Evolutionary conservation across 1,140 invertebrate species (phyloP), one percentile per base, ranked within the genome.

Genomic region (Whitmania pigra): DNA sequence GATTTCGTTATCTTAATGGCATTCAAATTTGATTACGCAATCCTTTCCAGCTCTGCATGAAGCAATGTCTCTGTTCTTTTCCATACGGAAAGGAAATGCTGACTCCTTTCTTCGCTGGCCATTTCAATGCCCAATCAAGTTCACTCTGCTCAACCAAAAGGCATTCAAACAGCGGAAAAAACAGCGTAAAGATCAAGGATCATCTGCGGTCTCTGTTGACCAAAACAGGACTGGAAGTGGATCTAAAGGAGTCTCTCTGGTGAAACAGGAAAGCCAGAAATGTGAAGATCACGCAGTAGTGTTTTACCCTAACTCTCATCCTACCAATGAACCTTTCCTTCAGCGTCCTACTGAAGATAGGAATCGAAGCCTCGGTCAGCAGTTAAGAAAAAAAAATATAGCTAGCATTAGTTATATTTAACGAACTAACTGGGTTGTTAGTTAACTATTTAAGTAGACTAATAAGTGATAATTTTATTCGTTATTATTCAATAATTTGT

Each of bases 31-130:
- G 9, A 17, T n/a, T n/a, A n/a, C n/a, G 43, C 13, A 49, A 49
- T 17, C 11, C 0, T 13, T 49, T 25, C 7, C 71, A 29, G 40
- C 29, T n/a, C 53, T 20, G 66, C 29, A 55, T 17, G 71, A 29
- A 25, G 40, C 49, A n/a, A 43, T 75, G 68, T 74, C 72, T n/a
- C 57, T 75, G 20, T 75, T 74, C 72, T 74, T 75, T 66, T 43
- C 60, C 31, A 55, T 75, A n/a, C 54, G 70, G 40, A 69, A 67
- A 40, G 74, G 74, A 13, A 53, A 67, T 20, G 67, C 71, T 25
- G 75, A 76, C 69, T 75, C 71, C 3, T n/a, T 75, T 3, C 68
- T 75, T 6, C 43, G 31, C 49, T 76, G 75, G 75, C 75, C 75
- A 25, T 76, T 76, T 43, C 67, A 54, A 20, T 67, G 67, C 54